Base-by-base conservation (phyloP, 2,888 invertebrate species). In the Notodonta ziczac region DNA sequence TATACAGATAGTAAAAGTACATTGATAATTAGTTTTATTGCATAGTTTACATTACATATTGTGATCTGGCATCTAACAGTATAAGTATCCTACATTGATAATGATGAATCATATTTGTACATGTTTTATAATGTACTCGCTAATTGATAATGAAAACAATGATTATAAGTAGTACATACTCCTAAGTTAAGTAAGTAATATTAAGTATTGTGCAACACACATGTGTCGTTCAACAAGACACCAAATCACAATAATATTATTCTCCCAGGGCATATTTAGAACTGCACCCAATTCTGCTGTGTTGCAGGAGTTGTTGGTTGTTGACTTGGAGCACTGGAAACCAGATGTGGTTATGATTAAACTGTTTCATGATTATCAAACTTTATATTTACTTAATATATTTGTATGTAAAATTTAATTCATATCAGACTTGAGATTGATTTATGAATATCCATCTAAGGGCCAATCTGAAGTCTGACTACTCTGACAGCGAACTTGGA, bases 201-300 rank as follows among this genome's bases (percentile, higher is more conserved):
- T 81, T 90, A 91, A 90, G 90, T 91, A 88, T 88, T 87, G 89
- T 89, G 91, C 88, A 87, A 78, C 77, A 83, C 83, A 83, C 75
- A 67, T 72, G 76, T 76, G 73, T 78, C 76, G 69, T 70, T 69
- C 70, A 75, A 74, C 69, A 61, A 74, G 84, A 88, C 83, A 85
- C 81, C 85, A 85, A 86, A 85, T 84, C 84, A 85, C 88, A 85
- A 83, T 78, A 75, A 66, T 61, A 70, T 24, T 24, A 24, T 69
- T 68, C 67, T 72, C 58, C 57, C 62, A 59, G 58, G 56, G 61
- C 63, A 68, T 69, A 57, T 80, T 90, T 82, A 93, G 80, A 93
- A 93, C 78, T 93, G 93, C 63, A 93, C 93, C 93, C 93, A 93
- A 70, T 93, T 90, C 72, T 92, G 92, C 70, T 93, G 93, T 62